Evolutionary conservation across 1,140 invertebrate species (phyloP).

Genomic region (Ceratina australensis): DNA sequence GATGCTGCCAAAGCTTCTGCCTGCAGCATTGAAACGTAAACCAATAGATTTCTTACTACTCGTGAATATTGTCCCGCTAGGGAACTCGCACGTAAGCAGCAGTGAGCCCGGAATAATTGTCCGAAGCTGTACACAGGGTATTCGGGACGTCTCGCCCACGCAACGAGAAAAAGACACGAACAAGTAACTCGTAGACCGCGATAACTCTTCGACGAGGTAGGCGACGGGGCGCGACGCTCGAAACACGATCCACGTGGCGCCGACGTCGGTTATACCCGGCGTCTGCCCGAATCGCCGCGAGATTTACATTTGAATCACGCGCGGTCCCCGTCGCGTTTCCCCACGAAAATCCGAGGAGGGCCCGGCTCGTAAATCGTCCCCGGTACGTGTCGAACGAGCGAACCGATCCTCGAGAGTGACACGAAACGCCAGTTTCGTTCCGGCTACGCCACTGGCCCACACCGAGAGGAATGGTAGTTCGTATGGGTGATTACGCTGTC

Average conservation of each 20-base stretch:
- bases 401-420: constrained; percentile 56
- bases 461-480: constrained; percentile 66
- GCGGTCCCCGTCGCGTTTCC: constrained; percentile 33
- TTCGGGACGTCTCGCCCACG: background rate
- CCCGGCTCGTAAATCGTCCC: constrained; percentile 54
- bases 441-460: constrained; percentile 57
- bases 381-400: background rate
- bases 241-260: constrained; percentile 61
- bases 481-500: constrained; percentile 78
- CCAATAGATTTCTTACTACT: no score
- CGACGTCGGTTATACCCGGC: constrained; percentile 45
- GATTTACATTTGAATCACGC: constrained; percentile 64
- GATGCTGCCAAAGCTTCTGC: no score
- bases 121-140: no score
- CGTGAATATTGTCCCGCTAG: no score
- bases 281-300: constrained; percentile 46
- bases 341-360: constrained; percentile 39
- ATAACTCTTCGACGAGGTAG: constrained; percentile 43
- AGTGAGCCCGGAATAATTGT: no score
- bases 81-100: no score
- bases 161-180: background rate
- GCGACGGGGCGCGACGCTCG: constrained; percentile 13
- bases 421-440: constrained; percentile 26
- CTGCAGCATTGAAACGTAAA: no score
- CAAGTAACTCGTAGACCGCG: background rate